Conservation (phyloP, 2,888 invertebrate genomes). For the Leptinotarsa haldemani region DNA sequence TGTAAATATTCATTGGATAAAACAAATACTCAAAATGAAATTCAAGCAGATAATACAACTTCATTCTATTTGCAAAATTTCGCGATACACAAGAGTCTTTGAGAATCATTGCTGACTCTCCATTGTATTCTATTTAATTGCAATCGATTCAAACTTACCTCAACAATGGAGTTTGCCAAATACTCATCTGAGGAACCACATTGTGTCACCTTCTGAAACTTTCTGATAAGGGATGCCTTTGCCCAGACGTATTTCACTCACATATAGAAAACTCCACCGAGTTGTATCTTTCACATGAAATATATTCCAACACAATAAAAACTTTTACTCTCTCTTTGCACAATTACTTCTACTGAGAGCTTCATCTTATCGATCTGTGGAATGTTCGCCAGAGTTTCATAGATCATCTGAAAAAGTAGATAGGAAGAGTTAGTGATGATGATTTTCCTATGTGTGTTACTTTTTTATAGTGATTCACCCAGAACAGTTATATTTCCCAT, state of each 20-base stretch:
- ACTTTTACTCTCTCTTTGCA: slow-evolving; percentile 40
- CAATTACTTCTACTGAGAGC: slow-evolving; percentile 31
- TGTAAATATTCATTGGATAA: no score
- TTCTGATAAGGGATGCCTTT: slow-evolving; percentile 54
- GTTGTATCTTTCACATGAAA: slow-evolving; percentile 45
- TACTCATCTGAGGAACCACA: slow-evolving; percentile 50
- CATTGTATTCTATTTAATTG: slow-evolving; percentile 49
- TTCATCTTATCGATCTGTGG: slow-evolving; percentile 24
- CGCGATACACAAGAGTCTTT: background rate
- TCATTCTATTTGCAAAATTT: background rate
- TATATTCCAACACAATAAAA: slow-evolving; percentile 44
- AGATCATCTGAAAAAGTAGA: background rate
- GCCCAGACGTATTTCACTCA: slow-evolving; percentile 40
- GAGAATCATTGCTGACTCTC: slow-evolving; percentile 41
- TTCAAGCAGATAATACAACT: background rate
- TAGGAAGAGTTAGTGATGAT: no score
- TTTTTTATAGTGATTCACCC: no score
- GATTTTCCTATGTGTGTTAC: no score
- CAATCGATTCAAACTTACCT: slow-evolving; percentile 51
- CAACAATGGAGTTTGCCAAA: slow-evolving; percentile 46
- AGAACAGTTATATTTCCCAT: no score
- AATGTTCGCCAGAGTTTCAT: background rate
- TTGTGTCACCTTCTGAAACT: slow-evolving; percentile 57
- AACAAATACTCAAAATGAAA: background rate
- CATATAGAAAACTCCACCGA: slow-evolving; percentile 39